Percentiles rank a stretch among this genome's conserved stretches.
phyloP scores from a whole-genome alignment of 2,888 invertebrate species.

The Fabriciana adippe region DNA sequence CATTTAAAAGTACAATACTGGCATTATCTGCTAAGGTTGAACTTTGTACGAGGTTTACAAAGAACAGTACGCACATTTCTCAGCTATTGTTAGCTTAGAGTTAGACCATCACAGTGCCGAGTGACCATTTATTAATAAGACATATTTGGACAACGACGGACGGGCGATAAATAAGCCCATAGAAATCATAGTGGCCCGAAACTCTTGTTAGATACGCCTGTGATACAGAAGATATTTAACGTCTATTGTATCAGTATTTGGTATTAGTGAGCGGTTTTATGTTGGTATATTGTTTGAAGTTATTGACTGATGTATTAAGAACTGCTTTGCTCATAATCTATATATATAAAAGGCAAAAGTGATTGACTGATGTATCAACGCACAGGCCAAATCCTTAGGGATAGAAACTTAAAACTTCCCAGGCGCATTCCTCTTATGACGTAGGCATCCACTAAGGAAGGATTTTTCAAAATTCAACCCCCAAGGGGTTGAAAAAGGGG shows the following conservation, averaged over 20 bases:
- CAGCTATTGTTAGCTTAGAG: slow-evolving; percentile 55
- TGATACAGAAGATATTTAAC: slow-evolving; percentile 40
- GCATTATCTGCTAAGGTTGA: slow-evolving; percentile 21
- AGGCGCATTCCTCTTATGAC: too few species aligned
- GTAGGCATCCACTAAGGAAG: too few species aligned
- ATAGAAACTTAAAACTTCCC: too few species aligned
- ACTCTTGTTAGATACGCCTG: slow-evolving; percentile 42
- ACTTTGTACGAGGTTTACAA: slow-evolving; percentile 38
- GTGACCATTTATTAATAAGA: slow-evolving; percentile 73
- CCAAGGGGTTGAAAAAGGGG: too few species aligned
- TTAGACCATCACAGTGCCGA: slow-evolving; percentile 45
- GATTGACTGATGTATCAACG: too few species aligned
- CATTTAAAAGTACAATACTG: slow-evolving; percentile 16
- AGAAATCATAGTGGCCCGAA: slow-evolving; percentile 45
- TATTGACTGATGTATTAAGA: slow-evolving; percentile 9
- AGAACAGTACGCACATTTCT: slow-evolving; percentile 61
- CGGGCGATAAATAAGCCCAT: slow-evolving; percentile 65
- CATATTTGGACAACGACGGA: slow-evolving; percentile 73
- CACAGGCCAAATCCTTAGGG: too few species aligned
- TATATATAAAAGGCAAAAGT: too few species aligned
- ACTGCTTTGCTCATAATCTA: not conserved
- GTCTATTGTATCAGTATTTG: slow-evolving; percentile 40
- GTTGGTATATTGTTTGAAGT: slow-evolving; percentile 19
- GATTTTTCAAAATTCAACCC: too few species aligned
- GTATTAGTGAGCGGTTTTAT: slow-evolving; percentile 19